These are phyloP conservation scores for Phainopepla nitens DNA, from an alignment of 2,113 vertebrate genomes.

Conservation along the genomic window DNA sequence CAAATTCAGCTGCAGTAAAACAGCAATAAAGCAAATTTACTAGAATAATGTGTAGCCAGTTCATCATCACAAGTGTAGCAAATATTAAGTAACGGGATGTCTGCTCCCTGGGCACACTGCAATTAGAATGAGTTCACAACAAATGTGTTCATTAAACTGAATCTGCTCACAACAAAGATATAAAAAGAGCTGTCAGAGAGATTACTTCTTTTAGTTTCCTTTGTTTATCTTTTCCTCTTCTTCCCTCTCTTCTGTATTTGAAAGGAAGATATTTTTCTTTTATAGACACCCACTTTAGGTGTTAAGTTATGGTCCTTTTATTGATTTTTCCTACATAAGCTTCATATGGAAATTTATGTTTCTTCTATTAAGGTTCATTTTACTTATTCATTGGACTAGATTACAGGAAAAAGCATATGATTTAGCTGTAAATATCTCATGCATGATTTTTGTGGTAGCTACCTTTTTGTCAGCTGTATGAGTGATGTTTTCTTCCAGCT, in stretches of 20 bases:
- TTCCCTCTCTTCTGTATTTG: not conserved
- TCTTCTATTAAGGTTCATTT: not conserved
- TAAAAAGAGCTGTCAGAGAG: not conserved
- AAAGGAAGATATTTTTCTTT: not conserved
- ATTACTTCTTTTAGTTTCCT: not conserved
- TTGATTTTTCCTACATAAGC: not conserved
- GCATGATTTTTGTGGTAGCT: not conserved
- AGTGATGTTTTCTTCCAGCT: not conserved
- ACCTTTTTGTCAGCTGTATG: not conserved
- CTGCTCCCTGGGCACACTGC: not conserved
- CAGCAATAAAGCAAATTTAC: not conserved
- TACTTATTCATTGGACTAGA: not conserved
- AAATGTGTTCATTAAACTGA: constrained; percentile 27
- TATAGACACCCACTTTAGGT: not conserved
- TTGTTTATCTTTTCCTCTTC: not conserved
- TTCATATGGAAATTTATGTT: not conserved
- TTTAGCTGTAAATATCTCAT: not conserved
- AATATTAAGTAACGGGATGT: not conserved
- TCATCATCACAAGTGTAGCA: constrained; percentile 3
- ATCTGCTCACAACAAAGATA: not conserved
- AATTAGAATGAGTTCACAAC: constrained; percentile 19
- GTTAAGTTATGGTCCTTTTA: not conserved
- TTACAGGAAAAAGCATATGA: not conserved
- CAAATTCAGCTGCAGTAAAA: not conserved
- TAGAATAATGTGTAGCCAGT: not conserved